Percentiles rank a stretch among this genome's conserved stretches.
phyloP scores from a whole-genome alignment of 2,888 invertebrate genomes.

The Alloscopus bannaensis region DNA sequence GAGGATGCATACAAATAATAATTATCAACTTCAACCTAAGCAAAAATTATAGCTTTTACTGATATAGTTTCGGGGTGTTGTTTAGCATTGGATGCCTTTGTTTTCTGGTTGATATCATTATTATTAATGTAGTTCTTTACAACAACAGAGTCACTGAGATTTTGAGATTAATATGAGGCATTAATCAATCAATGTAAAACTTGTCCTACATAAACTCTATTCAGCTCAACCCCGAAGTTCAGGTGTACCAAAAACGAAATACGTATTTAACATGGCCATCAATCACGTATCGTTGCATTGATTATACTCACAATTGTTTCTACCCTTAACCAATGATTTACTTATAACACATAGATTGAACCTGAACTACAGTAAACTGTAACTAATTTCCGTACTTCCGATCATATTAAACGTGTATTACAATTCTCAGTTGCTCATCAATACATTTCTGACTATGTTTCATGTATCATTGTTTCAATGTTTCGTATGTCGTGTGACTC shows the following conservation, averaged over 20 bases:
- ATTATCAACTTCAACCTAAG: conserved; percentile 7
- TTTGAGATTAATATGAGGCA: neutral
- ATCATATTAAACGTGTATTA: no score
- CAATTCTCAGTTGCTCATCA: no score
- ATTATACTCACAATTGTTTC: conserved; percentile 44
- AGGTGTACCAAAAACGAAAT: neutral
- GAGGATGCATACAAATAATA: neutral
- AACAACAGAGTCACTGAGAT: conserved; percentile 18
- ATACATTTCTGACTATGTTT: no score
- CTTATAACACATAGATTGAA: no score
- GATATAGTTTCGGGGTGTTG: conserved; percentile 4
- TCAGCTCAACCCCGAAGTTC: conserved; percentile 17
- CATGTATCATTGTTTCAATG: no score
- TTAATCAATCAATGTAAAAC: conserved; percentile 5
- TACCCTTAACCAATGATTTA: no score
- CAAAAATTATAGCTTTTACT: neutral
- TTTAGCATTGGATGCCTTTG: no score
- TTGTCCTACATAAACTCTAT: neutral
- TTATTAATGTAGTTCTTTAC: no score
- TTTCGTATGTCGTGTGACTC: conserved; percentile 7
- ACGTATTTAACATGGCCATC: neutral
- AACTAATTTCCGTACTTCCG: no score
- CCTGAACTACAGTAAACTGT: no score
- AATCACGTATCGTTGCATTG: conserved; percentile 50
- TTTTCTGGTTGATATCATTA: no score